These are phyloP conservation scores for Mastomys natalensis DNA, from an alignment of 2,113 vertebrate species.

Conservation along the genomic window DNA sequence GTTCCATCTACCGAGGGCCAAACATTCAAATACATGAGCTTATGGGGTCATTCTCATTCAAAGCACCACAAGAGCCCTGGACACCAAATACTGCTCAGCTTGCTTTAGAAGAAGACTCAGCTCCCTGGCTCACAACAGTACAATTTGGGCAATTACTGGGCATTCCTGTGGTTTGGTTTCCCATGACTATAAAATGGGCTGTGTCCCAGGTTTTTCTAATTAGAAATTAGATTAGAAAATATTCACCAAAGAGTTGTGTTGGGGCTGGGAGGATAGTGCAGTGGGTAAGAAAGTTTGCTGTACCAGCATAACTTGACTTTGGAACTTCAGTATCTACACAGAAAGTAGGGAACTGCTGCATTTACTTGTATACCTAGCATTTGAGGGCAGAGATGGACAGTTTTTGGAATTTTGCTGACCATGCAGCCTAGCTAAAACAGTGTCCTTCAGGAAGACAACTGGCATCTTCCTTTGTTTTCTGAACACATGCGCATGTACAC, in stretches of 20 bases:
- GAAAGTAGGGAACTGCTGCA: not conserved
- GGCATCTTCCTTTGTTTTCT: not conserved
- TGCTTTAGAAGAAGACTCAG: not conserved
- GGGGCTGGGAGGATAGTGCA: not conserved
- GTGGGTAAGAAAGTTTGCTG: too few relatives aligned
- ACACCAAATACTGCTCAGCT: not conserved
- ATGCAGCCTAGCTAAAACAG: not conserved
- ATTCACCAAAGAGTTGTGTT: not conserved
- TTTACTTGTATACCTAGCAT: too few relatives aligned
- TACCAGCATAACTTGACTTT: not conserved
- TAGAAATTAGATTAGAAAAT: not conserved
- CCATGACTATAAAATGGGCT: not conserved
- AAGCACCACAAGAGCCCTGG: not conserved
- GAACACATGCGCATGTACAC: not conserved
- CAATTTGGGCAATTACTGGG: not conserved
- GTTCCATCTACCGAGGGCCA: not conserved
- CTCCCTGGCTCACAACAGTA: not conserved
- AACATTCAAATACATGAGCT: not conserved
- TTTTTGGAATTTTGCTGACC: not conserved
- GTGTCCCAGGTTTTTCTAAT: not conserved
- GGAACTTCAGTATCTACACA: not conserved
- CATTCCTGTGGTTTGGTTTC: not conserved
- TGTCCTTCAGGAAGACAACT: not conserved
- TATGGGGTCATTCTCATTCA: not conserved
- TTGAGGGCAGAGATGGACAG: not conserved